Conservation (phyloP, 1,140 invertebrate genomes). For the Galleria mellonella region DNA sequence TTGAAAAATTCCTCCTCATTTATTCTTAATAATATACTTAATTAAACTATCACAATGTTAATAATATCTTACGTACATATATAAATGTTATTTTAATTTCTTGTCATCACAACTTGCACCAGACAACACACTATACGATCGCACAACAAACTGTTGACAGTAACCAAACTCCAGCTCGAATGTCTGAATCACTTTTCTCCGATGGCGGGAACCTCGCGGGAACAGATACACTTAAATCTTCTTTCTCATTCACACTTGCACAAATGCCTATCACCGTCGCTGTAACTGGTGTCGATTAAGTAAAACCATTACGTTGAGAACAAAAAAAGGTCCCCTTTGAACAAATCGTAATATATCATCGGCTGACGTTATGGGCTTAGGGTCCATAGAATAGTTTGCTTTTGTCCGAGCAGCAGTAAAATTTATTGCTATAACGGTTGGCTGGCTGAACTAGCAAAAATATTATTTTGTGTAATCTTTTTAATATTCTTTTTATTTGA, state of each 20-base stretch:
- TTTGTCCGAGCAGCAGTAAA: slow-evolving; percentile 53
- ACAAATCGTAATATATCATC: slow-evolving; percentile 73
- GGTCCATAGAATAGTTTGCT: slow-evolving; percentile 47
- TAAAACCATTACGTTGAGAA: slow-evolving; percentile 69
- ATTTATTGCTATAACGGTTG: slow-evolving; percentile 61
- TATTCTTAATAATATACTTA: no score
- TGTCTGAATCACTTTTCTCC: slow-evolving; percentile 56
- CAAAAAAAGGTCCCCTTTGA: slow-evolving; percentile 73
- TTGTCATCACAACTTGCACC: slow-evolving; percentile 27
- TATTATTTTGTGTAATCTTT: no score
- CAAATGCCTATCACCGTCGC: slow-evolving; percentile 17
- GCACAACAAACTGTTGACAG: slow-evolving; percentile 63
- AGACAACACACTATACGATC: slow-evolving; percentile 25
- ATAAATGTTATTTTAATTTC: neutral
- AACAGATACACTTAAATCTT: slow-evolving; percentile 33
- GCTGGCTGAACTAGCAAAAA: slow-evolving; percentile 3
- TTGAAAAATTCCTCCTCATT: no score
- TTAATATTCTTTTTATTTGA: no score
- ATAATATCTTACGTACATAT: no score
- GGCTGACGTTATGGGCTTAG: slow-evolving; percentile 60
- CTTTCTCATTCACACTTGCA: slow-evolving; percentile 23
- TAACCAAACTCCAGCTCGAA: slow-evolving; percentile 44
- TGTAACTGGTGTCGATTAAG: slow-evolving; percentile 52
- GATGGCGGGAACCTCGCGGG: slow-evolving; percentile 47
- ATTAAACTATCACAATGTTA: no score